Base-by-base conservation (phyloP, 2,113 vertebrate genomes). In the Neofelis nebulosa region DNA sequence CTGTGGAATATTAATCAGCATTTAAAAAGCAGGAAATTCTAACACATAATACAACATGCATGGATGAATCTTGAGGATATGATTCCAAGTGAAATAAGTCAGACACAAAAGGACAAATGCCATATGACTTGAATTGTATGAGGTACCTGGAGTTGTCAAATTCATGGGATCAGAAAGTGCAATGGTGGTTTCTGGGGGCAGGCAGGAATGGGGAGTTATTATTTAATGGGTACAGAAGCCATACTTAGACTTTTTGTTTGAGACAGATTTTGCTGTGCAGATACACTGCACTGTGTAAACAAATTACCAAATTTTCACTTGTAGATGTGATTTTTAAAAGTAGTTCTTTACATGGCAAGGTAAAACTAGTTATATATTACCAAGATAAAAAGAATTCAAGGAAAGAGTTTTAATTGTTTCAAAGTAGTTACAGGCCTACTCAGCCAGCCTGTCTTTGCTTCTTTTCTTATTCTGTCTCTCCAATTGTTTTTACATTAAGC, bases 261-360 rank as follows among this genome's bases (percentile, higher is more conserved):
- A 76, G 93, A 92, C 80, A 94, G 73, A 97, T 97, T 94, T 97
- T 97, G 29, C 91, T 89, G 36, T 94, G 81, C 19, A 84, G 0
- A 33, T 82, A 14, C 85, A 76, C 57, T 73, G 33, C 91, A 87
- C 78, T 98, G 98, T 65, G 78, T 91, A 97, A 98, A 97, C 63
- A 92, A 92, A 82, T 95, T 66, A 65, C 36, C 83, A 94, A 31
- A 83, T 73, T 91, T 94, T 92, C 79, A 88, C 55, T 95, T 95
- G 74, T 79, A 29, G 2, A 33, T 97, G 23, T 95, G 25, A 65
- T 63, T 82, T 91, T 74, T 65, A 7, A 80, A 93, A 73, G 63
- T 89, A 80, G 36, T 50, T 68, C 27, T 87, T 74, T 41, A 36
- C 41, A 18, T 85, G 9, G 57, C 55, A 91, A 86, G 18, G 31